Base-by-base conservation (phyloP, 2,888 invertebrate genomes). In the Muschampia staudingeri region DNA sequence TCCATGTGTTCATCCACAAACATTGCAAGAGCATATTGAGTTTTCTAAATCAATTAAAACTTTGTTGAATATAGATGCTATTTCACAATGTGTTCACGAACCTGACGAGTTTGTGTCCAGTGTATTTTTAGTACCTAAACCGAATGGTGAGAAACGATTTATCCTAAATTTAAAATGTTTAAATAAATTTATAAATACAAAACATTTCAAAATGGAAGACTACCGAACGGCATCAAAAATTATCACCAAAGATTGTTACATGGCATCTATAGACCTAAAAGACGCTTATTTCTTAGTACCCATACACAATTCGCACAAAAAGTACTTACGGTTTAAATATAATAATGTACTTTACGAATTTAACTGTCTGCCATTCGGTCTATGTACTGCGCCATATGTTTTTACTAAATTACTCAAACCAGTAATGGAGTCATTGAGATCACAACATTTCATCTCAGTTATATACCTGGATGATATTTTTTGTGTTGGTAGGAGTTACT, bases 381-480 rank as follows among this genome's bases (percentile, higher is more conserved):
- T 88, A 30, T 82, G 76, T 52, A 82, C 86, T 0, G 85, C 87
- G 11, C 87, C 87, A 0, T 84, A 56, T 19, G 83, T 86, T 7
- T 88, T 87, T 30, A 88, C 88, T 0, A 88, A 88, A 83, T 69
- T 88, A 14, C 8, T 87, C 0, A 84, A 87, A 81, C 86, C 86
- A 12, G 81, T 87, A 5, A 69, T 86, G 14, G 67, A 85, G 52
- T 76, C 14, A 0, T 7, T 72, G 11, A 40, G 72, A 25, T 6
- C 30, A 14, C 11, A 44, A 16, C 2, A 25, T 8, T 19, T 37
- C 0, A 67, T 48, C 12, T 81, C 77, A 7, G 67, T 77, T 0
- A 56, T 37, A 16, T 81, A 77, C 42, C 25, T 81, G 9, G 81
- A 81, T n/a, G 77, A 81, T 72, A 69, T 81, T 5, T 44, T 81